A percentile compares a stretch with the other conserved stretches of the same genome.
Conservation (phyloP, 2,113 vertebrate species). For the Tursiops truncatus region DNA sequence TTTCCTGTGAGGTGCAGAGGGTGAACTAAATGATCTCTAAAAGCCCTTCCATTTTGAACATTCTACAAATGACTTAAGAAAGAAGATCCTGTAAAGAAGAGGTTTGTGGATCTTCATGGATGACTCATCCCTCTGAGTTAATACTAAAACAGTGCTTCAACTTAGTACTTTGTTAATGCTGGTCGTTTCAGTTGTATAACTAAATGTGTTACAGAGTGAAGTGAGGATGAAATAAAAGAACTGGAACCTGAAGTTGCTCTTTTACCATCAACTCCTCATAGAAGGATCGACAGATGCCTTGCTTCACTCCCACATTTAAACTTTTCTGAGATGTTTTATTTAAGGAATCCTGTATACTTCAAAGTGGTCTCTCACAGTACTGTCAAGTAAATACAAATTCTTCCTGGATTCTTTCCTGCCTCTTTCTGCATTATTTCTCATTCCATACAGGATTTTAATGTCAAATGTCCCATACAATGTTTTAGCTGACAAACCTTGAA, state of each 20-base stretch:
- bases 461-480: neutral
- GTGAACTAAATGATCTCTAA: neutral
- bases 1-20: neutral
- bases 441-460: neutral
- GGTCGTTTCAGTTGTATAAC: neutral
- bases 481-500: neutral
- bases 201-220: neutral
- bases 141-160: neutral
- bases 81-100: neutral
- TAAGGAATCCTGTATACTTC: neutral
- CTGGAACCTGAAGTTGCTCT: neutral
- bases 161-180: neutral
- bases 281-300: neutral
- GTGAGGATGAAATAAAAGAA: neutral
- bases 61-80: slow-evolving; percentile 20
- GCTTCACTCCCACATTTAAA: neutral
- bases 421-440: neutral
- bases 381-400: neutral
- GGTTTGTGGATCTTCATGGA: neutral
- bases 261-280: neutral
- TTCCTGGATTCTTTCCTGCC: neutral
- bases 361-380: neutral
- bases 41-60: neutral
- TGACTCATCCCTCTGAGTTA: neutral
- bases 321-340: neutral